phyloP scores from a whole-genome alignment of 2,888 invertebrate genomes.

The Agonum fuliginosum region DNA sequence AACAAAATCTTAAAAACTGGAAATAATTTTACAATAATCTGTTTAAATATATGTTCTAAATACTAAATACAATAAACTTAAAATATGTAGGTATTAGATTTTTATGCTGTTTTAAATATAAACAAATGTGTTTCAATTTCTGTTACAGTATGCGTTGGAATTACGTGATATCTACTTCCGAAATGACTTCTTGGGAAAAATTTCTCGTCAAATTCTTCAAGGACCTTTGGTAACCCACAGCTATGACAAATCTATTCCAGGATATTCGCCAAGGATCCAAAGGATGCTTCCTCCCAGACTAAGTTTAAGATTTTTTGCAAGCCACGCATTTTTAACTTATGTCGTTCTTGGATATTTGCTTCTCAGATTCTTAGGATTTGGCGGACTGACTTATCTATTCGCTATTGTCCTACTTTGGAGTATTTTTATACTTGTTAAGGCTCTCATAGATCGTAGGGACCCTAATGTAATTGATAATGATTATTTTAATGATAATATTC shows the following conservation, averaged over 20 bases:
- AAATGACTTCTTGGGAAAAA: slow-evolving; percentile 78
- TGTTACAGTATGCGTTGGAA: slow-evolving; percentile 81
- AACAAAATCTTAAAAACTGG: too few species aligned
- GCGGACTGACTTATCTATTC: slow-evolving; percentile 74
- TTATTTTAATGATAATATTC: slow-evolving; percentile 12
- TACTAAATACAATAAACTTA: too few species aligned
- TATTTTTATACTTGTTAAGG: slow-evolving; percentile 74
- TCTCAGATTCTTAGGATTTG: slow-evolving; percentile 75
- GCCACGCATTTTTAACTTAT: slow-evolving; percentile 77
- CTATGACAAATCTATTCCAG: slow-evolving; percentile 77
- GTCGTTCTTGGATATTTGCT: slow-evolving; percentile 75
- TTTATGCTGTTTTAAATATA: too few species aligned
- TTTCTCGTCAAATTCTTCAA: slow-evolving; percentile 79
- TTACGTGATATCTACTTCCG: slow-evolving; percentile 80
- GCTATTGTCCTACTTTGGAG: slow-evolving; percentile 73
- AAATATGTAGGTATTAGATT: too few species aligned
- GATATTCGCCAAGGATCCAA: slow-evolving; percentile 76
- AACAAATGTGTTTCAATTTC: slow-evolving; percentile 60
- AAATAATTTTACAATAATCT: too few species aligned
- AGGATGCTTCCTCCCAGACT: slow-evolving; percentile 80
- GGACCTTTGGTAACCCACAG: slow-evolving; percentile 78
- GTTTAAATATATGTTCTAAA: too few species aligned
- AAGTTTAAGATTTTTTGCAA: slow-evolving; percentile 81
- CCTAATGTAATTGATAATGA: slow-evolving; percentile 31
- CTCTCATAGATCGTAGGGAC: slow-evolving; percentile 64